These are phyloP conservation scores for Rhipidura dahli DNA, from an alignment of 2,113 vertebrate species.

Conservation along the genomic window DNA sequence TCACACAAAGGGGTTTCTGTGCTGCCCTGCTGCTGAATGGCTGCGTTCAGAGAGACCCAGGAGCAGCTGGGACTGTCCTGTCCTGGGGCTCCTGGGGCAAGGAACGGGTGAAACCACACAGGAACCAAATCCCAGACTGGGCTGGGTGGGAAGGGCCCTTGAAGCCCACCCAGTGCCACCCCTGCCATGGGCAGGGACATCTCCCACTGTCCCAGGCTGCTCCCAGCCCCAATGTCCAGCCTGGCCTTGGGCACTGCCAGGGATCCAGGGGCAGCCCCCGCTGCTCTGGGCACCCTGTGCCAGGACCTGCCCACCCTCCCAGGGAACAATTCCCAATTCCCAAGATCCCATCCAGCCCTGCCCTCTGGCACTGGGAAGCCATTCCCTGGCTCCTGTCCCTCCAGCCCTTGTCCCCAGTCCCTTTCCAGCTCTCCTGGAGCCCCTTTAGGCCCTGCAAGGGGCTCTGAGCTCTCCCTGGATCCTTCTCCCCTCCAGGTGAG, in stretches of 20 bases:
- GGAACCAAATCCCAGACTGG: not conserved
- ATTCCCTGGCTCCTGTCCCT: not conserved
- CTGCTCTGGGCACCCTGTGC: not conserved
- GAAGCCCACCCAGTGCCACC: rapidly evolving
- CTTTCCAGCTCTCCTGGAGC: not conserved
- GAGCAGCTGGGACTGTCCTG: not conserved
- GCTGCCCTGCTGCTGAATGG: not conserved
- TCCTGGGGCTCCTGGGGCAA: not conserved
- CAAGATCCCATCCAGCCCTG: rapidly evolving
- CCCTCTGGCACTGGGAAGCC: not conserved
- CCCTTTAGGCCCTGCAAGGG: rapidly evolving
- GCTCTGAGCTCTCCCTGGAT: not conserved
- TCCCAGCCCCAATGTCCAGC: not conserved
- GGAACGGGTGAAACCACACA: rapidly evolving
- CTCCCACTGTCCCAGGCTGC: not conserved
- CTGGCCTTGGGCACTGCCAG: not conserved
- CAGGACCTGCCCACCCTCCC: not conserved
- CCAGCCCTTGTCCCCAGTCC: not conserved
- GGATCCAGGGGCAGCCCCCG: not conserved
- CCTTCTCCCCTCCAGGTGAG: not conserved
- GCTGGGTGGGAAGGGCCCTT: not conserved
- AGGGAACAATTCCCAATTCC: not conserved
- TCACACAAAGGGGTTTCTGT: not conserved
- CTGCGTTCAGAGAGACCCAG: not conserved
- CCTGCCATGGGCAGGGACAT: not conserved